Percentiles rank a stretch among this genome's conserved stretches.
Conservation (phyloP, 2,888 invertebrate genomes). For the Thera britannica region DNA sequence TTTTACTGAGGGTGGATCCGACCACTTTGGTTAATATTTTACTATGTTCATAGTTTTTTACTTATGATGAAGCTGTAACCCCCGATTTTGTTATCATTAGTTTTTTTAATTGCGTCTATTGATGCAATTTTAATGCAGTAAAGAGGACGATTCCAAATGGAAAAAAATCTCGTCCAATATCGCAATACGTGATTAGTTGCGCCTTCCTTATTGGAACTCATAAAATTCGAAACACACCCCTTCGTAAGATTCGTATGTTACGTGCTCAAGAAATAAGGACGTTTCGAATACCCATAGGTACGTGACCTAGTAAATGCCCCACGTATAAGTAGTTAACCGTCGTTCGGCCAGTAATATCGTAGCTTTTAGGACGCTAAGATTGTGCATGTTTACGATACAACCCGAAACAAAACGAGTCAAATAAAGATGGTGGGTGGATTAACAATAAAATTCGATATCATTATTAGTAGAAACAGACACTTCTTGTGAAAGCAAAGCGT, state of each 20-base stretch:
- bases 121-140: no score
- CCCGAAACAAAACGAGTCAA: conserved; percentile 2
- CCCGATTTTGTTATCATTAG: no score
- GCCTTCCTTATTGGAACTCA: conserved; percentile 16
- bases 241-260: conserved; percentile 22
- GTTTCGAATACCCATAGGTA: conserved; percentile 25
- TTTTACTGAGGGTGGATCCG: no score
- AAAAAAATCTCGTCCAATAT: not conserved
- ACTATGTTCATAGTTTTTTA: no score
- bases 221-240: conserved; percentile 24
- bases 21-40: no score
- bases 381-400: conserved; percentile 2
- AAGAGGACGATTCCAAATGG: not conserved
- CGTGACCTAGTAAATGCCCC: conserved; percentile 31
- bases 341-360: conserved; percentile 28
- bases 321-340: conserved; percentile 29
- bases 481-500: no score
- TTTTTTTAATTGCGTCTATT: no score
- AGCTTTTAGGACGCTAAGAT: conserved; percentile 15
- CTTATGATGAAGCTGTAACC: no score
- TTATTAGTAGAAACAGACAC: no score
- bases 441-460: no score
- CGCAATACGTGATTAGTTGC: conserved; percentile 15
- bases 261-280: conserved; percentile 26
- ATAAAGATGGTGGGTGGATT: no score